Evolutionary conservation across 30 jellyfish, hydroid and myxozoan species (phyloP).

Genomic region (Clytia hemisphaerica): DNA sequence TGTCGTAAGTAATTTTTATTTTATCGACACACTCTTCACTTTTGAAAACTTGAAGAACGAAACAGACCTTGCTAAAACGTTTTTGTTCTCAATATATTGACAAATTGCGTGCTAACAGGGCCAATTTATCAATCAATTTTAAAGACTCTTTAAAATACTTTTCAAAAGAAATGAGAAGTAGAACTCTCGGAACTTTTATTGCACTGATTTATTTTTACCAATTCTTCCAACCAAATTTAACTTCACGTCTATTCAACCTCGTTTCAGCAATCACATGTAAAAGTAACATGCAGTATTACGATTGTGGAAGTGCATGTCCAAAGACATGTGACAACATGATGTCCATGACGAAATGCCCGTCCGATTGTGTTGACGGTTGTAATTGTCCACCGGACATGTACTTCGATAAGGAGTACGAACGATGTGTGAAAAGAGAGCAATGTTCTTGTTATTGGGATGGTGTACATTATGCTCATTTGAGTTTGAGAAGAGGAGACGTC

Average conservation of each 20-base stretch:
- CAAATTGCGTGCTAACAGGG: too few relatives aligned
- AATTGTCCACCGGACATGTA: conserved; percentile 78
- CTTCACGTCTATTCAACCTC: too few relatives aligned
- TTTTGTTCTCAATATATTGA: too few relatives aligned
- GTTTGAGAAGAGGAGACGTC: conserved; percentile 60
- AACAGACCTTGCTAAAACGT: too few relatives aligned
- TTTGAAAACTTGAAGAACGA: neutral
- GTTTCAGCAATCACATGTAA: conserved; percentile 69
- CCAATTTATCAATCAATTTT: too few relatives aligned
- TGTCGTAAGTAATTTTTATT: conserved; percentile 66
- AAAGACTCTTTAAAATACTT: too few relatives aligned
- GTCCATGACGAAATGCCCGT: conserved; percentile 49
- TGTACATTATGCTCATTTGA: conserved; percentile 65
- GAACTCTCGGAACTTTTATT: too few relatives aligned
- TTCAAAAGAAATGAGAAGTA: too few relatives aligned
- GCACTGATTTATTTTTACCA: too few relatives aligned
- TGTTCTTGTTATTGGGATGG: conserved; percentile 88
- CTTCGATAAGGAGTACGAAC: conserved; percentile 47
- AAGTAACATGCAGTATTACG: conserved; percentile 58
- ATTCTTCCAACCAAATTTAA: too few relatives aligned
- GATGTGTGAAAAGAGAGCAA: conserved; percentile 61
- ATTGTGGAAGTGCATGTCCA: conserved; percentile 98
- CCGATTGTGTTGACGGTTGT: conserved; percentile 95
- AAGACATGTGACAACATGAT: conserved; percentile 72
- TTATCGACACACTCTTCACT: neutral